phyloP scores from a whole-genome alignment of 2,113 vertebrate genomes.

The Antennarius striatus region DNA sequence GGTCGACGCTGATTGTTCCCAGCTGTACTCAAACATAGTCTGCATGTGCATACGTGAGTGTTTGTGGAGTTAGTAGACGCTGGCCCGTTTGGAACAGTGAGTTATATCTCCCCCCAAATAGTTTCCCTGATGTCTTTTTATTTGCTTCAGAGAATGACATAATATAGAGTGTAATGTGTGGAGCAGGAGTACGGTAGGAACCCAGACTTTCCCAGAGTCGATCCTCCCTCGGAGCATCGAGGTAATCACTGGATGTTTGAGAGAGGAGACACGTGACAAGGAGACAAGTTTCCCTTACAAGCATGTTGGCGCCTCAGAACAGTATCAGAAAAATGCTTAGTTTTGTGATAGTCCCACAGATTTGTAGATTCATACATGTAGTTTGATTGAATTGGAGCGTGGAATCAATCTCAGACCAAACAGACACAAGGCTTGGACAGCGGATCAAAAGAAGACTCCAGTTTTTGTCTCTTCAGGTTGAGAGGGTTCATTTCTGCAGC shows the following conservation, averaged over 20 bases:
- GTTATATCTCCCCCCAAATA: slow-evolving; percentile 61
- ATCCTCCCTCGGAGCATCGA: background rate
- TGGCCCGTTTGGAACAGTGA: slow-evolving; percentile 58
- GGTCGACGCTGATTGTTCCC: slow-evolving; percentile 72
- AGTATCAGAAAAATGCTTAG: no score
- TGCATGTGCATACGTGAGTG: slow-evolving; percentile 10
- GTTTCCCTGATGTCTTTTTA: slow-evolving; percentile 24
- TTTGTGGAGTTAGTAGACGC: slow-evolving; percentile 18
- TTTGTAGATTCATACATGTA: no score
- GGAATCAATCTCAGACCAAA: no score
- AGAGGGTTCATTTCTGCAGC: no score
- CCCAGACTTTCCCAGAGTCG: slow-evolving; percentile 21
- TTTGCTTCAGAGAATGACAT: slow-evolving; percentile 26
- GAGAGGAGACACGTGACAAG: background rate
- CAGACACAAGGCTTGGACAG: no score
- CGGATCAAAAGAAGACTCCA: no score
- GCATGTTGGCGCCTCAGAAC: no score
- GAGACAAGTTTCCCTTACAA: background rate
- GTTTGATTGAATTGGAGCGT: no score
- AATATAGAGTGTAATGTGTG: slow-evolving; percentile 32
- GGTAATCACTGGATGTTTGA: background rate
- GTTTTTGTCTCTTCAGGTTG: no score
- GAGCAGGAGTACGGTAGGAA: slow-evolving; percentile 23
- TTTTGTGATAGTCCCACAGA: no score
- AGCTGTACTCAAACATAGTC: slow-evolving; percentile 65